phyloP scores from a whole-genome alignment of 2,797 vertebrate species.

The Otolemur crassicaudatus region DNA sequence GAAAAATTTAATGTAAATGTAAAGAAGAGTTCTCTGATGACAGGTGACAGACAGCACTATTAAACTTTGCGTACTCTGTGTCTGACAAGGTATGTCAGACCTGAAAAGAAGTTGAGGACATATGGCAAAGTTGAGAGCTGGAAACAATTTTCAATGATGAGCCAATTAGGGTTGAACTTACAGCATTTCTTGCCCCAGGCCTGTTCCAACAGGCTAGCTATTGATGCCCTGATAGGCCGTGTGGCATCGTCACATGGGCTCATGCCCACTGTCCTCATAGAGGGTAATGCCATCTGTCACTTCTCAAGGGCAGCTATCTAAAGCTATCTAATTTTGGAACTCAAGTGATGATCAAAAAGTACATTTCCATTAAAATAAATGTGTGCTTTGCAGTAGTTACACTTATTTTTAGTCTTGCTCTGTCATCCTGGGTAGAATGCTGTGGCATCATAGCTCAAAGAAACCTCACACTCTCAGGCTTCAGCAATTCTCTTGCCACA shows the following conservation, averaged over 20 bases:
- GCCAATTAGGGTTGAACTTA: not conserved
- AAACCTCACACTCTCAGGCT: too few relatives aligned
- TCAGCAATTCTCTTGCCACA: too few relatives aligned
- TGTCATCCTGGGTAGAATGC: too few relatives aligned
- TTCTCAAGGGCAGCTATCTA: constrained; percentile 52
- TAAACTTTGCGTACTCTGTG: not conserved
- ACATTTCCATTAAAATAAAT: not conserved
- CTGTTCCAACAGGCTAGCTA: not conserved
- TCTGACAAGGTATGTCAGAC: not conserved
- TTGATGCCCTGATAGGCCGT: not conserved
- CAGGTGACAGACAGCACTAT: not conserved
- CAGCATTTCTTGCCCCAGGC: constrained; percentile 1
- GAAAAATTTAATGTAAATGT: not conserved
- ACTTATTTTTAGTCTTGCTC: not conserved
- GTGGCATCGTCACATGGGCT: not conserved
- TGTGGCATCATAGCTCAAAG: too few relatives aligned
- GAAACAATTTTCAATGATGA: not conserved
- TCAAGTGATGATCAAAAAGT: constrained; percentile 4
- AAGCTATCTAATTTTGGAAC: constrained; percentile 44
- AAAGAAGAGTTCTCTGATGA: not conserved
- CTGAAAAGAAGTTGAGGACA: not conserved
- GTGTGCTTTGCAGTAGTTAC: constrained; percentile 38
- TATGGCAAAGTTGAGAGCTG: not conserved
- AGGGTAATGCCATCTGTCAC: constrained; percentile 62
- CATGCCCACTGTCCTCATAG: not conserved